phyloP scores from a whole-genome alignment of 2,113 vertebrate genomes.

The Nipponia nippon region DNA sequence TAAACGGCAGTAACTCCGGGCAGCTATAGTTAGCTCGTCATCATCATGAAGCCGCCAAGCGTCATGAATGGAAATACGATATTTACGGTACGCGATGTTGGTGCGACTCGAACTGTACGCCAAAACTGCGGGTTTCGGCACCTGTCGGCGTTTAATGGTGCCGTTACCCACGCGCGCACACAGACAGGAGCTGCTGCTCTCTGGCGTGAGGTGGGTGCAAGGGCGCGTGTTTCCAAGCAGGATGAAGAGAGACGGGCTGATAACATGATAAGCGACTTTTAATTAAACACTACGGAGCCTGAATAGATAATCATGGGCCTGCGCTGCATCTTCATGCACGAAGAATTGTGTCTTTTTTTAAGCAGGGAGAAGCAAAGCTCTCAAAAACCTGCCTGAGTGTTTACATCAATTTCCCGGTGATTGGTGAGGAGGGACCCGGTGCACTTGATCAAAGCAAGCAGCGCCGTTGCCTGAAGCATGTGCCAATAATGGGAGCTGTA shows the following conservation, averaged over 20 bases:
- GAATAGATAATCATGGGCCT: not conserved
- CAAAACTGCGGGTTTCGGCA: not conserved
- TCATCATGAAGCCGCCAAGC: not conserved
- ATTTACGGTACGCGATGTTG: rapidly evolving
- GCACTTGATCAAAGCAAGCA: not conserved
- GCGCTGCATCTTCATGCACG: not conserved
- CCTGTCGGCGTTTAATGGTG: not conserved
- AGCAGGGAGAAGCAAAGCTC: not conserved
- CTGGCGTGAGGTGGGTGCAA: rapidly evolving
- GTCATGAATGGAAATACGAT: not conserved
- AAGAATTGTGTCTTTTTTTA: not conserved
- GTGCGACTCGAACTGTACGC: rapidly evolving
- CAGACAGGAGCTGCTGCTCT: not conserved
- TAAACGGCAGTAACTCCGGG: not conserved
- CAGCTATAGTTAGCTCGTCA: not conserved
- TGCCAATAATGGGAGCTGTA: rapidly evolving
- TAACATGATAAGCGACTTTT: not conserved
- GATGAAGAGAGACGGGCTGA: not conserved
- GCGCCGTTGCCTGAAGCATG: not conserved
- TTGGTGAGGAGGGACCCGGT: not conserved
- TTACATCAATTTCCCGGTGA: not conserved
- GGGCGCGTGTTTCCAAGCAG: not conserved
- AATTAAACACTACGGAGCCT: not conserved
- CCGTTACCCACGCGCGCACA: too few species aligned
- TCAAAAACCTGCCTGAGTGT: not conserved